phyloP scores from a whole-genome alignment of 2,797 vertebrate genomes.

The Alosa sapidissima region DNA sequence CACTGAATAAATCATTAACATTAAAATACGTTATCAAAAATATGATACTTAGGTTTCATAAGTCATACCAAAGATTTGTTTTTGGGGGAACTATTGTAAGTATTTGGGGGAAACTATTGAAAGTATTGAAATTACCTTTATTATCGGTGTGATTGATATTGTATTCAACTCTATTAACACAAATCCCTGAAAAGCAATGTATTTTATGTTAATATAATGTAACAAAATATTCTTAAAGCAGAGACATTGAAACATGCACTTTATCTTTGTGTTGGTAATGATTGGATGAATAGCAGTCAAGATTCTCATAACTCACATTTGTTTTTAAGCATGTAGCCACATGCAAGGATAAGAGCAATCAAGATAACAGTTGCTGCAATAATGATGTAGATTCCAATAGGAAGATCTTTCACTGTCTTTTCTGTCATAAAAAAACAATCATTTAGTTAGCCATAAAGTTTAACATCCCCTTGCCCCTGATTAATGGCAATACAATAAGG shows the following conservation, averaged over 20 bases:
- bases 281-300: not conserved
- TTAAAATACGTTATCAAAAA: not conserved
- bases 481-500: not conserved
- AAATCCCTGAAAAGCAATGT: slow-evolving; percentile 34
- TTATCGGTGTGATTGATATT: not conserved
- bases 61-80: not conserved
- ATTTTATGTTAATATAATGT: not conserved
- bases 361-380: slow-evolving; percentile 35
- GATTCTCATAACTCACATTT: not conserved
- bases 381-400: slow-evolving; percentile 41
- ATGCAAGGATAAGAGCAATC: slow-evolving; percentile 39
- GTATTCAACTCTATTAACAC: not conserved
- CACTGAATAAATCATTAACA: not conserved
- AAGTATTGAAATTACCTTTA: not conserved
- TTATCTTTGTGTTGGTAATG: not conserved
- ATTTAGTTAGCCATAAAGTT: no score
- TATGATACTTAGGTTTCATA: not conserved
- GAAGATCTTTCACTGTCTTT: not conserved
- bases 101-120: not conserved
- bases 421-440: not conserved
- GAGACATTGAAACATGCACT: not conserved
- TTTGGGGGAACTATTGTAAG: not conserved
- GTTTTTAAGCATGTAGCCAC: slow-evolving; percentile 1
- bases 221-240: not conserved
- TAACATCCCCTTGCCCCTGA: no score